Conservation (phyloP, 2,797 vertebrate genomes). For the Myripristis murdjan region DNA sequence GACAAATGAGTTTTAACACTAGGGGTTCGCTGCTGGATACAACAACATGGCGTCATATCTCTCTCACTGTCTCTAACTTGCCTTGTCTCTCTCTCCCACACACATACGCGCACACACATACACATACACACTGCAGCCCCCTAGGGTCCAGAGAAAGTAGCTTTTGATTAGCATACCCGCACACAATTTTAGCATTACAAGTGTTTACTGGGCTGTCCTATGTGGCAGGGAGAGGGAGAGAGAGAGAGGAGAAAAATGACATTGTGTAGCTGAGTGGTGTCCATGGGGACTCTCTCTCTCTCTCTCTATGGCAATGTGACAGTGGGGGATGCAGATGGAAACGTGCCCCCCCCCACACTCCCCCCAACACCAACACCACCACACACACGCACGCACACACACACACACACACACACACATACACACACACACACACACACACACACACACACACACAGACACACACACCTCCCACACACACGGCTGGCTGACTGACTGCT, state of each 20-base stretch:
- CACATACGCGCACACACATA: not conserved
- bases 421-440: too few relatives aligned
- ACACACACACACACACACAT: too few relatives aligned
- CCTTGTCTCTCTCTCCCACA: not conserved
- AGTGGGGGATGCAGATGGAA: constrained; percentile 65
- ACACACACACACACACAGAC: constrained; percentile 24
- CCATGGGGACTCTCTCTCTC: constrained; percentile 61
- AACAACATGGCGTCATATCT: constrained; percentile 61
- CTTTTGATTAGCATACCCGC: constrained; percentile 51
- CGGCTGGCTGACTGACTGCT: constrained; percentile 62
- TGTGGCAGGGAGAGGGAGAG: constrained; percentile 35
- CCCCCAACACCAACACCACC: too few relatives aligned
- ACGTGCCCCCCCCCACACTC: constrained; percentile 13
- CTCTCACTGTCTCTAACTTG: constrained; percentile 16
- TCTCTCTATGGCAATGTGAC: constrained; percentile 65
- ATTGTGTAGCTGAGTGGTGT: constrained; percentile 52
- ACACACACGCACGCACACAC: too few relatives aligned
- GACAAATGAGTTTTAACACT: constrained; percentile 68
- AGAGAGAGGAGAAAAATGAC: constrained; percentile 30
- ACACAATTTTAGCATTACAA: constrained; percentile 60
- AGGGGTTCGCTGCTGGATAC: constrained; percentile 58
- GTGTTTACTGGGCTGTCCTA: constrained; percentile 54
- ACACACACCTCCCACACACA: constrained; percentile 39
- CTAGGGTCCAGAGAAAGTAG: constrained; percentile 40
- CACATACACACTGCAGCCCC: constrained; percentile 26